A percentile compares a stretch with the other conserved stretches of the same genome.
phyloP scores from a whole-genome alignment of 2,888 invertebrate genomes.

The Frankliniella fusca region DNA sequence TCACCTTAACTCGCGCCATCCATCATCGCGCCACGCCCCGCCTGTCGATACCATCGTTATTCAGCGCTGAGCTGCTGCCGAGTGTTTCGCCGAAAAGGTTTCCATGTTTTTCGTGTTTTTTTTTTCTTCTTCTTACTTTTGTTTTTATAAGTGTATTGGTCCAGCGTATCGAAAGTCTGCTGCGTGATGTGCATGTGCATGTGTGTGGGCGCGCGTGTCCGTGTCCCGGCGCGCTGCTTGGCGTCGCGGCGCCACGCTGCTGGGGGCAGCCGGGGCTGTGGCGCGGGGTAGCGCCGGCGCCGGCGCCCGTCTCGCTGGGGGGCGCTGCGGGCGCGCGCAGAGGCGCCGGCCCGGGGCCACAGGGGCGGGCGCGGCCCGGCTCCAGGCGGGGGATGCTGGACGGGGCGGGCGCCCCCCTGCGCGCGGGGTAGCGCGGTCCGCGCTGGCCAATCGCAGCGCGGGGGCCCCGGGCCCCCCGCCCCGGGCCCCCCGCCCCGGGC shows the following conservation, averaged over 20 bases:
- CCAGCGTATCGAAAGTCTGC: too few relatives aligned
- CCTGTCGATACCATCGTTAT: too few relatives aligned
- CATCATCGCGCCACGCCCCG: too few relatives aligned
- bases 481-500: too few relatives aligned
- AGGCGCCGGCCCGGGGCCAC: too few relatives aligned
- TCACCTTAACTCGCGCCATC: too few relatives aligned
- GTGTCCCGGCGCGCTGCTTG: constrained; percentile 12
- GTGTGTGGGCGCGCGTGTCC: neutral
- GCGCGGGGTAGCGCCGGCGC: constrained; percentile 25
- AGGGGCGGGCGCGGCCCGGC: constrained; percentile 12
- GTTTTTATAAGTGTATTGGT: too few relatives aligned
- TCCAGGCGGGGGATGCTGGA: constrained; percentile 34
- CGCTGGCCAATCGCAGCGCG: neutral
- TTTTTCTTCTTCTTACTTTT: too few relatives aligned
- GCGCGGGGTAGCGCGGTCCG: constrained; percentile 16
- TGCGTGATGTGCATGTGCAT: too few relatives aligned
- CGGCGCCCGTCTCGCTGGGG: constrained; percentile 35
- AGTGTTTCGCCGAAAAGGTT: too few relatives aligned
- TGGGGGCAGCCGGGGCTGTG: neutral
- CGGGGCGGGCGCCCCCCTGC: neutral
- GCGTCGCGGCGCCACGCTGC: neutral
- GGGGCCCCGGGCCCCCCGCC: neutral
- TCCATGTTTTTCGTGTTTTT: too few relatives aligned
- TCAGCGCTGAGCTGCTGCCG: too few relatives aligned
- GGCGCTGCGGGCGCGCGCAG: constrained; percentile 32